Evolutionary conservation across 2,888 invertebrate genomes (phyloP), one percentile per base, ranked within the genome.

Genomic region (Synanthedon formicaeformis): DNA sequence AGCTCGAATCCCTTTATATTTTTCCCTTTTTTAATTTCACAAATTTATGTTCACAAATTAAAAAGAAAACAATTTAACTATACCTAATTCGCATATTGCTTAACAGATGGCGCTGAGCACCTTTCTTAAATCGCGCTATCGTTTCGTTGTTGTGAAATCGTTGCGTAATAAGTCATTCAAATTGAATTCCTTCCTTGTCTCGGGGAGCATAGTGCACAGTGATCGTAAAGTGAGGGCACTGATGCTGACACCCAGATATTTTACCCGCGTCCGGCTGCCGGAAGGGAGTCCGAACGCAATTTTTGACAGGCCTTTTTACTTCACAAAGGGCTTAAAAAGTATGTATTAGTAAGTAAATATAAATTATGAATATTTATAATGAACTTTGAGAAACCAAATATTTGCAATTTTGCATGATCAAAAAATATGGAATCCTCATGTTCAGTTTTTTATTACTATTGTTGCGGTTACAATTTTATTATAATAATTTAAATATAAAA

Each of bases 161-260:
- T n/a, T 6, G 27, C 6, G 11, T 5, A 40, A 13, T 13, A 5
- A 1, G 2, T 1, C 1, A 1, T 1, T 23, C 0, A 50, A 12
- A 2, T 3, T 27, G 3, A 4, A 41, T 51, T 59, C 86, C 88
- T 90, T 93, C 93, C 92, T 94, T 93, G 94, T 94, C 92, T 92
- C 83, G 92, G 93, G 93, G 94, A 93, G 94, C 94, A 91, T 89
- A 93, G 91, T 93, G 91, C 91, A 89, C 94, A 89, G 90, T 92
- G 94, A 94, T 91, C 94, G 92, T 90, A 63, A 91, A 92, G 94
- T 93, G 94, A 94, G 94, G 89, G 88, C 91, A 92, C 91, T 93
- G 89, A 88, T 94, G 94, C 94, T 93, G 91, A 90, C 93, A 92
- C 92, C 93, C 88, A 81, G 74, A 80, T 72, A 78, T 78, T 71